These are phyloP conservation scores for Acrocephalus scirpaceus DNA, from an alignment of 2,797 vertebrate genomes.

Conservation along the genomic window DNA sequence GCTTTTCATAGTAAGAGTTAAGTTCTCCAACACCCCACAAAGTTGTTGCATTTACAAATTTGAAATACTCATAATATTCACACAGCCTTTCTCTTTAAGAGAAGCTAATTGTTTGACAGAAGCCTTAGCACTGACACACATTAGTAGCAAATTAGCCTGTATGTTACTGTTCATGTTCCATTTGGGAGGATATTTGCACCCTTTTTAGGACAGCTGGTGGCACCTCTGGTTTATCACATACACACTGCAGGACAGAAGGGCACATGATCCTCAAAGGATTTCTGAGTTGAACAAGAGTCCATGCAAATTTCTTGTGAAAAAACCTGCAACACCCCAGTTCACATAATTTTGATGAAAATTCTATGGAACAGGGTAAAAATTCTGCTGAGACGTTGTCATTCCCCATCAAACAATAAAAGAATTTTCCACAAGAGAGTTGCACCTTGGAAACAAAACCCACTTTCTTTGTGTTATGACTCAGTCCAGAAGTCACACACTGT, in stretches of 20 bases:
- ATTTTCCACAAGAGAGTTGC: not conserved
- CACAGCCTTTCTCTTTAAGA: not conserved
- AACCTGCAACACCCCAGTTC: not conserved
- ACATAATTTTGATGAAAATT: not conserved
- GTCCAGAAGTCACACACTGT: not conserved
- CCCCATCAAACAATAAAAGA: not conserved
- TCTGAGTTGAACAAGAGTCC: not conserved
- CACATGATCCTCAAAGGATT: not conserved
- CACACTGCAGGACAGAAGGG: not conserved
- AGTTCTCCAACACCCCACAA: not conserved
- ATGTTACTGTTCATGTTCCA: not conserved
- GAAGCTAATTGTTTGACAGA: not conserved
- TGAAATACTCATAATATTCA: not conserved
- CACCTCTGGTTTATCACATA: not conserved
- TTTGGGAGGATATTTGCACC: not conserved
- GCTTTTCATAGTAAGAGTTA: not conserved
- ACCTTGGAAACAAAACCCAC: not conserved
- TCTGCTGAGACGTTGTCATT: not conserved
- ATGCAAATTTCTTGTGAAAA: not conserved
- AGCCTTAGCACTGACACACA: not conserved
- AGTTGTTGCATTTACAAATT: not conserved
- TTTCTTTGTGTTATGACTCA: not conserved
- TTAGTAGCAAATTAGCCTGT: not conserved
- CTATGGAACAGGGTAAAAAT: not conserved
- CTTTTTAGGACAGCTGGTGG: not conserved